Evolutionary conservation across 2,888 invertebrate species (phyloP).

Genomic region (Sialis fuliginosa): DNA sequence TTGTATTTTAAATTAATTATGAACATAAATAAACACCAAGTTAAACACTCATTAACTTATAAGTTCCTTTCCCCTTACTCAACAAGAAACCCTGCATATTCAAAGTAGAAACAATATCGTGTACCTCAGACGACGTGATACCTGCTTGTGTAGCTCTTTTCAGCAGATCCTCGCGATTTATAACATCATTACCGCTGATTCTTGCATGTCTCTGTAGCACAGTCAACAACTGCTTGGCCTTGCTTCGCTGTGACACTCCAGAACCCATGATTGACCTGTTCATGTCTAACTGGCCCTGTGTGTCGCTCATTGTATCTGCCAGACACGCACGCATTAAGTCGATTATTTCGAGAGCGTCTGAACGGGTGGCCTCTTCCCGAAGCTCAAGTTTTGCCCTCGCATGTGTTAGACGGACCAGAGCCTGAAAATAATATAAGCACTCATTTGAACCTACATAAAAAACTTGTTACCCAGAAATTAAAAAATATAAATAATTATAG

Average conservation of each 20-base stretch:
- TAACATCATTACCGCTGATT: slow-evolving; percentile 47
- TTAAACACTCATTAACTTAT: too few relatives aligned
- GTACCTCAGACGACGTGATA: slow-evolving; percentile 43
- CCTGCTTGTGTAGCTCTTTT: slow-evolving; percentile 49
- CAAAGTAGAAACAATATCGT: slow-evolving; percentile 53
- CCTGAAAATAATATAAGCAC: too few relatives aligned
- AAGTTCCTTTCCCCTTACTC: slow-evolving; percentile 32
- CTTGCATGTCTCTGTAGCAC: slow-evolving; percentile 47
- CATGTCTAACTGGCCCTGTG: slow-evolving; percentile 44
- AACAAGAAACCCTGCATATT: slow-evolving; percentile 76
- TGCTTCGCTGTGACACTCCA: slow-evolving; percentile 50
- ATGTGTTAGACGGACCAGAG: slow-evolving; percentile 24
- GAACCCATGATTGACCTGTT: slow-evolving; percentile 53
- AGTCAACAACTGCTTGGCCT: slow-evolving; percentile 45
- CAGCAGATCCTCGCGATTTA: slow-evolving; percentile 58
- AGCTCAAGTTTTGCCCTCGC: slow-evolving; percentile 80
- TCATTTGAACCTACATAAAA: too few relatives aligned
- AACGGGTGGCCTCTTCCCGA: slow-evolving; percentile 55
- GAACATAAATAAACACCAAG: too few relatives aligned
- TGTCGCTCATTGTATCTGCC: slow-evolving; percentile 56
- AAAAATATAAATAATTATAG: too few relatives aligned
- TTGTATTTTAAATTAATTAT: too few relatives aligned
- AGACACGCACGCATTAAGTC: slow-evolving; percentile 69
- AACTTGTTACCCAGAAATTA: too few relatives aligned
- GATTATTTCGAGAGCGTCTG: slow-evolving; percentile 73